These are phyloP conservation scores for Varanus komodoensis DNA, from an alignment of 2,113 vertebrate species.

Conservation along the genomic window DNA sequence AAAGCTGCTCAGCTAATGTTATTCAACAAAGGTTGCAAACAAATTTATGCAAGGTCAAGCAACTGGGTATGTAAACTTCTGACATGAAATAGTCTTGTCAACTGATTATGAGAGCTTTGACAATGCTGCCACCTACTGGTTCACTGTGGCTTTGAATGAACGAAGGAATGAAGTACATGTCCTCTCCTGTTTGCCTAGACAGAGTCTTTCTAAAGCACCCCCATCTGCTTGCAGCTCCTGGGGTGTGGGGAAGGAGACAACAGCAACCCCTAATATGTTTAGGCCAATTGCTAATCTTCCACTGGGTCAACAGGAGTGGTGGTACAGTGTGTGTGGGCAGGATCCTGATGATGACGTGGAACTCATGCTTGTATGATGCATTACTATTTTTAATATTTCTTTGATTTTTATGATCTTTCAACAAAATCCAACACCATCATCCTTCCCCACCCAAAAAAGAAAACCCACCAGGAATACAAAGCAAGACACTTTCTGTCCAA, in stretches of 20 bases:
- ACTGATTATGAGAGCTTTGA: conserved; percentile 61
- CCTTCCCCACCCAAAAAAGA: no score
- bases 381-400: no score
- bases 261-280: background rate
- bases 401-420: no score
- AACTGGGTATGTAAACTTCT: conserved; percentile 69
- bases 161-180: no score
- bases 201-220: rapidly evolving
- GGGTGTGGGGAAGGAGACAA: rapidly evolving
- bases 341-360: background rate
- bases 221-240: background rate
- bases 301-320: rapidly evolving
- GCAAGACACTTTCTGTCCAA: no score
- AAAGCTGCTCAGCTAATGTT: conserved; percentile 78
- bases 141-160: rapidly evolving
- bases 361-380: no score
- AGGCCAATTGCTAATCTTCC: background rate
- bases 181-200: background rate
- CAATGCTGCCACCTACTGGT: conserved; percentile 88
- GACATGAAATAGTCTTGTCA: conserved; percentile 11
- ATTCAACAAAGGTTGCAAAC: conserved; percentile 76
- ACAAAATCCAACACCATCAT: no score
- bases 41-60: conserved; percentile 81
- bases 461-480: no score
- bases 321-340: no score